Base-by-base conservation (phyloP, 64 coral and sea anemone species). In the Catalaphyllia jardinei region DNA sequence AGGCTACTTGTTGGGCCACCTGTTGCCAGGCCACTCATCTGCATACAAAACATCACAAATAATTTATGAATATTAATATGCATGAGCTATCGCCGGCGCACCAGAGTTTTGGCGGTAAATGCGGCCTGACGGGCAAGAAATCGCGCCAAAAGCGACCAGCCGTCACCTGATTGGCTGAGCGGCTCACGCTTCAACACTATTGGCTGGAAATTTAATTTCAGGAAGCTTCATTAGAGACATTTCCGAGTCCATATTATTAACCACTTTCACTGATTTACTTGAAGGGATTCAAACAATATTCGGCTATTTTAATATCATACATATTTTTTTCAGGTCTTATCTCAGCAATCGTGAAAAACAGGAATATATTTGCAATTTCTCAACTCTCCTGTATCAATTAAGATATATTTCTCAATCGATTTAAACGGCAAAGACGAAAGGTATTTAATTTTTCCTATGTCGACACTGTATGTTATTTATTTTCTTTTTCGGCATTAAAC, bases 11-110 rank as follows among this genome's bases (percentile, higher is more conserved):
- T 80, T 73, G 62, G 88, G 88, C 90, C 90, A 92, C 90, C 90
- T 92, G 90, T 92, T 92, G 90, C 90, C 90, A 92, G 65, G 90
- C 71, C 59, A 92, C 90, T 92, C 75, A 92, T 92, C 90, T 92
- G 83, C 90, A 79, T 85, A 92, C 82, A 86, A 83, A 87, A 79
- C 71, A 92, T 92, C 50, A 87, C 90, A 86, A 92, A 92, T 92
- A 92, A 92, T 92, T 92, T 61, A 92, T 92, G 83, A 10, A 0
- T 29, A 87, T 92, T 87, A 92, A 92, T 86, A 92, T 92, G 83
- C 90, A 92, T 86, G 60, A 86, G 81, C 81, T 84, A 84, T 84
- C 31, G 22, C 81, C 46, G 81, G 81, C 62, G 60, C 78, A 84
- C 31, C 62, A 39, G 62, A 84, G 81, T 84, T 84, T 84, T 84